Percentiles rank a stretch among this genome's conserved stretches.
These are phyloP conservation scores for Cavia aperea DNA, from an alignment of 2,113 vertebrate species.

Conservation along the genomic window DNA sequence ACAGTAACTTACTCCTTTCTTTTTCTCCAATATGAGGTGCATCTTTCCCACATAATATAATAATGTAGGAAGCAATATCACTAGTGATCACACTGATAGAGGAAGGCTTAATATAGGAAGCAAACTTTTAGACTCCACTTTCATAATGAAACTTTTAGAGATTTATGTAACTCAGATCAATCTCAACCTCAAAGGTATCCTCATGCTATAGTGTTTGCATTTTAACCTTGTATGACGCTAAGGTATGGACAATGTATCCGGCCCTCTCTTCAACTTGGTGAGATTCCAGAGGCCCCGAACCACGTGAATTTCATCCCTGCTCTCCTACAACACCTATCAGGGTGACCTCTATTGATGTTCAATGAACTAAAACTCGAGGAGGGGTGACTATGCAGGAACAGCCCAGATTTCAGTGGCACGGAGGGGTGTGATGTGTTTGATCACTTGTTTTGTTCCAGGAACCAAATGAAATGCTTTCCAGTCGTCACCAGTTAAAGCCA, in stretches of 20 bases:
- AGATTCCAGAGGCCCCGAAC: neutral
- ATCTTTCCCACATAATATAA: neutral
- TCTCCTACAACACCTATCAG: neutral
- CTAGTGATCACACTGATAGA: neutral
- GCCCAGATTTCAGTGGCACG: neutral
- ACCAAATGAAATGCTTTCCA: neutral
- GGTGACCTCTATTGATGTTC: neutral
- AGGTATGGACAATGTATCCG: neutral
- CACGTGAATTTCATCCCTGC: neutral
- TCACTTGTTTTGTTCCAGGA: neutral
- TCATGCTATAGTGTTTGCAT: neutral
- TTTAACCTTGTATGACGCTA: neutral
- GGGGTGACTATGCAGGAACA: neutral
- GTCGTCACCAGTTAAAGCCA: neutral
- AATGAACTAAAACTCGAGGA: neutral
- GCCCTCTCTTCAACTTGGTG: neutral
- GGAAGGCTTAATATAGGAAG: neutral
- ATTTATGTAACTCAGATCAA: neutral
- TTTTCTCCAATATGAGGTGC: neutral
- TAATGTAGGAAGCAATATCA: neutral
- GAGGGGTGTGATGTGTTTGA: neutral
- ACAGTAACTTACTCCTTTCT: neutral
- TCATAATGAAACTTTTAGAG: neutral
- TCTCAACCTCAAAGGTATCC: rapidly evolving
- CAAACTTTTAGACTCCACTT: neutral